A percentile compares a stretch with the other conserved stretches of the same genome.
Evolutionary conservation across 2,888 invertebrate genomes (phyloP).

Genomic region (Polymixis lichenea): DNA sequence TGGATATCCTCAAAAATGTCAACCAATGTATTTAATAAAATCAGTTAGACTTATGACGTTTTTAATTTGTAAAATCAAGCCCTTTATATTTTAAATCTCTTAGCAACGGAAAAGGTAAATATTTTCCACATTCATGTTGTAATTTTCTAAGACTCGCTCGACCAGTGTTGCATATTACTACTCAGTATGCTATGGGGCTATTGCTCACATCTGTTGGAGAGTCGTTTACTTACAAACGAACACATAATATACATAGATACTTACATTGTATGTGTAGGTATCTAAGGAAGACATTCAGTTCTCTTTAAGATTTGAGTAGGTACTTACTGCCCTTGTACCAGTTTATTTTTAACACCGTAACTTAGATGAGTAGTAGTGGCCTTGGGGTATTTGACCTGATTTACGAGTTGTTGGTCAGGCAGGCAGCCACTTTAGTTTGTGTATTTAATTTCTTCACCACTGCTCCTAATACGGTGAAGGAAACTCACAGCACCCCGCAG

Average conservation of each 20-base stretch:
- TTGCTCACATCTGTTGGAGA: slow-evolving; percentile 49
- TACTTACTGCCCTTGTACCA: neutral
- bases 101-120: neutral
- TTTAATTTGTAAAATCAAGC: neutral
- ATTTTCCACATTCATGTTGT: slow-evolving; percentile 4
- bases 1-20: too few species aligned
- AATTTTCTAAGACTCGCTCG: slow-evolving; percentile 3
- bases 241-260: neutral
- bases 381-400: too few species aligned
- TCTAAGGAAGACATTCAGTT: neutral
- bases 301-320: neutral
- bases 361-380: too few species aligned
- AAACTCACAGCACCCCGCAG: too few species aligned
- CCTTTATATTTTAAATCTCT: neutral
- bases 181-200: slow-evolving; percentile 10
- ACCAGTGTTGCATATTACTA: slow-evolving; percentile 50
- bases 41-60: neutral
- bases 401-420: too few species aligned
- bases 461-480: too few species aligned
- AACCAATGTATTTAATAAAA: too few species aligned
- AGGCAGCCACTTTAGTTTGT: too few species aligned
- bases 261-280: too few species aligned
- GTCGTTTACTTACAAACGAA: slow-evolving; percentile 33
- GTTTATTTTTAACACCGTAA: neutral
- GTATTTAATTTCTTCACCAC: too few species aligned